phyloP scores from a whole-genome alignment of 92 coral and sea anemone species.

The Pocillopora meandrina region DNA sequence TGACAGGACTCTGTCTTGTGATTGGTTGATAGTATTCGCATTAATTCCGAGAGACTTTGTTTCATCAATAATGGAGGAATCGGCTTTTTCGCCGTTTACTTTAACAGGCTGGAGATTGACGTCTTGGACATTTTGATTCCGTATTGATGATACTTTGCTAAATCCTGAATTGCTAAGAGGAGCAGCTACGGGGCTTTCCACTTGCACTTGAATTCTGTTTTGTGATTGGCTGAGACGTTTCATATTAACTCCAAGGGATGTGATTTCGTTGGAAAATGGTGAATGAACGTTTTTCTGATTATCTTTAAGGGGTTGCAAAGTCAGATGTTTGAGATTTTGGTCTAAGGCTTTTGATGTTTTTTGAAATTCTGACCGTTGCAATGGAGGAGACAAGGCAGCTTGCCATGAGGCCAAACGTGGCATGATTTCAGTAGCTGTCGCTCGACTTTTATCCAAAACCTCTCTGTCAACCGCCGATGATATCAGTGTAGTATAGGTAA shows the following conservation, averaged over 20 bases:
- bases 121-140: neutral
- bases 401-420: neutral
- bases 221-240: constrained; percentile 1
- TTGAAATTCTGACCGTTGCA: neutral
- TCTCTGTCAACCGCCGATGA: neutral
- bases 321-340: neutral
- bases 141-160: neutral
- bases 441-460: neutral
- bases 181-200: neutral
- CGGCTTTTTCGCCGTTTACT: neutral
- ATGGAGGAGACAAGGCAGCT: neutral
- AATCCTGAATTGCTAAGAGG: neutral
- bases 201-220: neutral
- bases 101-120: neutral
- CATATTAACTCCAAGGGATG: neutral
- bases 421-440: neutral
- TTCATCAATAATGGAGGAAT: neutral
- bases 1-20: neutral
- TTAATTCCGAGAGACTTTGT: neutral
- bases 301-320: neutral
- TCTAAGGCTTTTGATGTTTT: neutral
- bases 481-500: too few species aligned
- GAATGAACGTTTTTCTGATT: neutral
- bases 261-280: neutral
- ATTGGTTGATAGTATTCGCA: neutral